phyloP scores from a whole-genome alignment of 2,888 invertebrate species.

The Diarsia mendica region DNA sequence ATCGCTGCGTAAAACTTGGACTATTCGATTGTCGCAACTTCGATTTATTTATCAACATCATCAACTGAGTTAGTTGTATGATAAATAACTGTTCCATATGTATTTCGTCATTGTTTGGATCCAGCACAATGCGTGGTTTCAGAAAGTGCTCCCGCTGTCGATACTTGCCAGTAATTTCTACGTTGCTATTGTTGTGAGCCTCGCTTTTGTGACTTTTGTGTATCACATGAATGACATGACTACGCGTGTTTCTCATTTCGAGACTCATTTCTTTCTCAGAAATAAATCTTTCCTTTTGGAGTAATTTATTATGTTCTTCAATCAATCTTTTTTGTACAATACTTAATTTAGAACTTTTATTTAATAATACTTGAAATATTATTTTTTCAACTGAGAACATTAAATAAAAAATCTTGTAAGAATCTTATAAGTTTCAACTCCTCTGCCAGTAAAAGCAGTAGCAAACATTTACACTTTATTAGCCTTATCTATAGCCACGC shows the following conservation, averaged over 20 bases:
- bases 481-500: conserved; percentile 84
- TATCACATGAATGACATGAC: conserved; percentile 74
- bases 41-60: conserved; percentile 19
- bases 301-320: conserved; percentile 23
- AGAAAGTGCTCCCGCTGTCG: conserved; percentile 76
- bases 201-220: conserved; percentile 76
- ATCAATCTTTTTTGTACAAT: conserved; percentile 9
- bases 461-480: conserved; percentile 73
- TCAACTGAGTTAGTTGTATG: conserved; percentile 41
- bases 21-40: conserved; percentile 8
- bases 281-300: conserved; percentile 42
- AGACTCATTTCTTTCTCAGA: conserved; percentile 61
- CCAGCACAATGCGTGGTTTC: conserved; percentile 74
- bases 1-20: neutral
- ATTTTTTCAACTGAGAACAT: neutral
- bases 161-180: conserved; percentile 79
- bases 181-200: conserved; percentile 76
- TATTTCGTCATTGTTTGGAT: conserved; percentile 73
- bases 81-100: conserved; percentile 60
- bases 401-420: conserved; percentile 16
- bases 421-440: conserved; percentile 36
- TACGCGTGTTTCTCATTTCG: conserved; percentile 71
- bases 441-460: conserved; percentile 35
- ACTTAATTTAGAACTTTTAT: neutral
- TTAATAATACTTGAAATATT: neutral